Conservation (phyloP, 2,797 vertebrate species). For the Melanotaenia boesemani region DNA sequence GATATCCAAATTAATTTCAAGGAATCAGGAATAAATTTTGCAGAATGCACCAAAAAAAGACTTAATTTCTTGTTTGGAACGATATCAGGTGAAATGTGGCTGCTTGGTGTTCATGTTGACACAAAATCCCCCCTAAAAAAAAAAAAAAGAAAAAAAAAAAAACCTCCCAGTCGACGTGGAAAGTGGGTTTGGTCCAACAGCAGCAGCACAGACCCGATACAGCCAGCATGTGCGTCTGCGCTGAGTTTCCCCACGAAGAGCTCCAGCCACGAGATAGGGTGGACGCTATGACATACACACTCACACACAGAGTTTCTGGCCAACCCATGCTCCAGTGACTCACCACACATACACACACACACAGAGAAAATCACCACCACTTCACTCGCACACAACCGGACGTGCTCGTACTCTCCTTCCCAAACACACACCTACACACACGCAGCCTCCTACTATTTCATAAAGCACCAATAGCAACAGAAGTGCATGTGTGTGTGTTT, state of each 20-base stretch:
- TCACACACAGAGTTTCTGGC: slow-evolving; percentile 27
- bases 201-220: slow-evolving; percentile 36
- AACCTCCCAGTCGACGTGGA: slow-evolving; percentile 46
- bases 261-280: slow-evolving; percentile 43
- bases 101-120: slow-evolving; percentile 30
- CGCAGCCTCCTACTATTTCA: slow-evolving; percentile 47
- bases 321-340: slow-evolving; percentile 54
- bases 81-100: slow-evolving; percentile 23
- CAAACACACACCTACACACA: slow-evolving; percentile 55
- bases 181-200: slow-evolving; percentile 50
- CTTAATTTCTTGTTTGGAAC: neutral
- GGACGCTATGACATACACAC: slow-evolving; percentile 36
- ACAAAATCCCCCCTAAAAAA: neutral
- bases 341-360: slow-evolving; percentile 39
- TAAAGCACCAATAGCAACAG: slow-evolving; percentile 33
- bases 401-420: slow-evolving; percentile 41
- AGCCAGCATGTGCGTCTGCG: slow-evolving; percentile 23
- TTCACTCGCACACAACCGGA: slow-evolving; percentile 54
- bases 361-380: slow-evolving; percentile 43
- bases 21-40: neutral
- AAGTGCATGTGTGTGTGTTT: slow-evolving; percentile 21
- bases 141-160: slow-evolving; percentile 5
- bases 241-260: slow-evolving; percentile 44
- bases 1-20: slow-evolving; percentile 17
- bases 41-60: neutral